Evolutionary conservation across 2,113 vertebrate species (phyloP).

Genomic region (Chrysochloris asiatica): DNA sequence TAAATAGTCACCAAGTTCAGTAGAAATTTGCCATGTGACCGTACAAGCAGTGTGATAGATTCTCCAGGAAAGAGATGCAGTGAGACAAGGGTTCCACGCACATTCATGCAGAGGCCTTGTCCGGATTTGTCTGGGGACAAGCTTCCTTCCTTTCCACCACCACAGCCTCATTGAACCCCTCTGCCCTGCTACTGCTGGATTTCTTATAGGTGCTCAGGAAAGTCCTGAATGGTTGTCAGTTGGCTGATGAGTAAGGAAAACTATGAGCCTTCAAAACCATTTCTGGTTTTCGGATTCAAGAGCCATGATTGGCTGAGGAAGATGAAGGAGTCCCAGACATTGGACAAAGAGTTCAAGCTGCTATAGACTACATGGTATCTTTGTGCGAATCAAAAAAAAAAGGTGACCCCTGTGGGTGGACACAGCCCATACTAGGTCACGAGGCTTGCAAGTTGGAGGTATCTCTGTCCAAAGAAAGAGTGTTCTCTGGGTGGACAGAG

Average conservation of each 20-base stretch:
- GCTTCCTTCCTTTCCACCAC: not conserved
- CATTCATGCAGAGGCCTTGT: not conserved
- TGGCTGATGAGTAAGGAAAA: not conserved
- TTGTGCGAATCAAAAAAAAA: not conserved
- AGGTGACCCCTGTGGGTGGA: no score
- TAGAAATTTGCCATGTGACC: not conserved
- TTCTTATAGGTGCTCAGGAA: not conserved
- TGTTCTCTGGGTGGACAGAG: not conserved
- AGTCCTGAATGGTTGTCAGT: not conserved
- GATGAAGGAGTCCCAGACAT: not conserved
- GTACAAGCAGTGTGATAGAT: not conserved
- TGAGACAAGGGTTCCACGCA: not conserved
- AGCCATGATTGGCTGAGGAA: not conserved
- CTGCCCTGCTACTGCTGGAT: not conserved
- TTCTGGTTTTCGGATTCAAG: not conserved
- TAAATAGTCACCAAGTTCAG: conserved; percentile 71
- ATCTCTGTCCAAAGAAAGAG: not conserved
- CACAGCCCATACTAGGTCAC: not conserved
- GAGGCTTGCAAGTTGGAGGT: not conserved
- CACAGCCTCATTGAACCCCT: no score
- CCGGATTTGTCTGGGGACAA: not conserved
- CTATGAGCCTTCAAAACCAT: not conserved
- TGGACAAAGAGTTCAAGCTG: not conserved
- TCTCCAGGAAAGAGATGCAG: not conserved
- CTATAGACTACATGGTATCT: not conserved